Evolutionary conservation across 2,888 invertebrate species (phyloP).

Genomic region (Drosophila koepferae): DNA sequence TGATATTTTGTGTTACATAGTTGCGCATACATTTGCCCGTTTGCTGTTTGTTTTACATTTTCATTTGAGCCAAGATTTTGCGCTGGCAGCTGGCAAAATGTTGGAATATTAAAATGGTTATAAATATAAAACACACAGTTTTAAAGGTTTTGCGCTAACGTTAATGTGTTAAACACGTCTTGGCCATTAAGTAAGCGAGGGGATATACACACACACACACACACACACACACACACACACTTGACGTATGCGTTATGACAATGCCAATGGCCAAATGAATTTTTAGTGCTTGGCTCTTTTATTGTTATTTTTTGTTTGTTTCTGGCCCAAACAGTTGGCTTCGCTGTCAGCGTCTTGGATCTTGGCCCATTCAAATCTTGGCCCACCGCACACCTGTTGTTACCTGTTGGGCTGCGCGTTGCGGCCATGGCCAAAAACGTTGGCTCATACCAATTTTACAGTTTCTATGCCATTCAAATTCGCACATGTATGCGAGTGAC

Average conservation of each 20-base stretch:
- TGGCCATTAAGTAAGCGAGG: constrained; percentile 65
- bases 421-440: constrained; percentile 65
- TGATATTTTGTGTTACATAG: constrained; percentile 29
- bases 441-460: constrained; percentile 43
- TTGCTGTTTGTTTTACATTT: constrained; percentile 46
- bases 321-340: constrained; percentile 47
- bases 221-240: constrained; percentile 21
- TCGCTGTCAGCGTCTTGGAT: constrained; percentile 44
- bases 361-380: constrained; percentile 33
- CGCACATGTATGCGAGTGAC: constrained; percentile 56
- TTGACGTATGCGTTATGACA: constrained; percentile 79
- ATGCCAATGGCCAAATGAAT: constrained; percentile 61
- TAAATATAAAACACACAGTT: constrained; percentile 60
- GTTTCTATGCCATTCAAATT: constrained; percentile 65
- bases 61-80: constrained; percentile 41
- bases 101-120: constrained; percentile 56
- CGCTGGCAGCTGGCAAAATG: constrained; percentile 38
- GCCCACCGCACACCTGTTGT: constrained; percentile 69
- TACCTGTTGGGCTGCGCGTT: constrained; percentile 24
- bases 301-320: constrained; percentile 49
- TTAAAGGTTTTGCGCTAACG: constrained; percentile 58
- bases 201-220: constrained; percentile 17
- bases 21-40: constrained; percentile 51
- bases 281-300: constrained; percentile 37
- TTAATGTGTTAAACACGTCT: constrained; percentile 77